These are phyloP conservation scores for Melangyna quadrimaculata DNA, from an alignment of 2,888 invertebrate genomes.

Conservation along the genomic window DNA sequence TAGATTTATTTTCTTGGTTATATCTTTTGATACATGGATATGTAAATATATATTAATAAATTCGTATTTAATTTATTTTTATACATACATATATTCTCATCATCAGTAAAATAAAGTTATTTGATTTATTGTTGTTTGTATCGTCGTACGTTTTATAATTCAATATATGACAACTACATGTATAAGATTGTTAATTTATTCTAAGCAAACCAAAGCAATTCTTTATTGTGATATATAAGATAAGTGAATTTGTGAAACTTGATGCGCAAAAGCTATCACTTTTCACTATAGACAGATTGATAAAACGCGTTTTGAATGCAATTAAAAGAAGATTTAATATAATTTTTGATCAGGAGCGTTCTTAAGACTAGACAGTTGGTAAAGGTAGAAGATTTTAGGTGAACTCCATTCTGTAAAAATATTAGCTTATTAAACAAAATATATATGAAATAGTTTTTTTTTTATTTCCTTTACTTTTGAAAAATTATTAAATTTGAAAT, in stretches of 20 bases:
- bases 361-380: neutral
- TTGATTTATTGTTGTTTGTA: neutral
- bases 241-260: neutral
- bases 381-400: neutral
- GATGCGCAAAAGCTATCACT: neutral
- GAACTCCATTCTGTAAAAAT: too few species aligned
- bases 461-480: too few species aligned
- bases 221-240: neutral
- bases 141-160: too few species aligned
- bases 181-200: neutral
- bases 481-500: too few species aligned
- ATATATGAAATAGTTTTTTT: too few species aligned
- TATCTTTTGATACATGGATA: too few species aligned
- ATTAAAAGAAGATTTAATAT: neutral
- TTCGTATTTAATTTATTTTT: too few species aligned
- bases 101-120: neutral
- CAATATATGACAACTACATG: neutral
- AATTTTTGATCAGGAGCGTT: neutral
- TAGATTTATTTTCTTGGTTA: too few species aligned
- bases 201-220: neutral
- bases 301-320: neutral
- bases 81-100: too few species aligned
- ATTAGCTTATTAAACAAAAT: too few species aligned
- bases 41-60: too few species aligned
- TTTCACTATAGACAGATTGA: neutral